These are phyloP conservation scores for Arctocebus calabarensis DNA, from an alignment of 2,797 vertebrate genomes.

Conservation along the genomic window DNA sequence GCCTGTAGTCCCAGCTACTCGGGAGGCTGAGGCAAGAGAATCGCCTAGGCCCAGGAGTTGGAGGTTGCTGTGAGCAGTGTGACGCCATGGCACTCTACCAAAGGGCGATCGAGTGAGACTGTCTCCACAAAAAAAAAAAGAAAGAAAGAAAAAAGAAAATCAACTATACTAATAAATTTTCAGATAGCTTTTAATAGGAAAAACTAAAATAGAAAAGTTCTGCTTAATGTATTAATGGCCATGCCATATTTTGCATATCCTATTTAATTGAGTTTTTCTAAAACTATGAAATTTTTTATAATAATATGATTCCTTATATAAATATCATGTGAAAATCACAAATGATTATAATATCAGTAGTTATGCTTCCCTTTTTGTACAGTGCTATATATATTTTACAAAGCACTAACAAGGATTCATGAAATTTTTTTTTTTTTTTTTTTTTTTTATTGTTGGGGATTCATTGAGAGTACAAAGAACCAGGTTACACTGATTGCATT, in stretches of 20 bases:
- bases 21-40: too few species aligned
- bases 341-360: conserved; percentile 26
- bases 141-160: too few species aligned
- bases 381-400: conserved; percentile 5
- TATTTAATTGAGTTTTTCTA: conserved; percentile 48
- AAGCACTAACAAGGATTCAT: neutral
- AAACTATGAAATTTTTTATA: conserved; percentile 47
- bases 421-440: too few species aligned
- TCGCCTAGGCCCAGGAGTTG: too few species aligned
- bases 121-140: too few species aligned
- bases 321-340: conserved; percentile 37
- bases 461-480: too few species aligned
- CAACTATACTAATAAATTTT: conserved; percentile 51
- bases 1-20: too few species aligned
- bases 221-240: neutral
- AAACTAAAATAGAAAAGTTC: conserved; percentile 44
- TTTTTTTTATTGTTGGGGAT: too few species aligned
- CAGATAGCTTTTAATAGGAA: conserved; percentile 7
- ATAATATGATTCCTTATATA: conserved; percentile 10
- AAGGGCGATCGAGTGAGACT: too few species aligned
- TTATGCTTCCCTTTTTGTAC: conserved; percentile 9
- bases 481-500: too few species aligned
- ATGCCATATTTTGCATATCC: conserved; percentile 20
- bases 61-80: too few species aligned
- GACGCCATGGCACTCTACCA: too few species aligned